These are phyloP conservation scores for Lycia hirtaria DNA, from an alignment of 2,888 invertebrate species.

Conservation along the genomic window DNA sequence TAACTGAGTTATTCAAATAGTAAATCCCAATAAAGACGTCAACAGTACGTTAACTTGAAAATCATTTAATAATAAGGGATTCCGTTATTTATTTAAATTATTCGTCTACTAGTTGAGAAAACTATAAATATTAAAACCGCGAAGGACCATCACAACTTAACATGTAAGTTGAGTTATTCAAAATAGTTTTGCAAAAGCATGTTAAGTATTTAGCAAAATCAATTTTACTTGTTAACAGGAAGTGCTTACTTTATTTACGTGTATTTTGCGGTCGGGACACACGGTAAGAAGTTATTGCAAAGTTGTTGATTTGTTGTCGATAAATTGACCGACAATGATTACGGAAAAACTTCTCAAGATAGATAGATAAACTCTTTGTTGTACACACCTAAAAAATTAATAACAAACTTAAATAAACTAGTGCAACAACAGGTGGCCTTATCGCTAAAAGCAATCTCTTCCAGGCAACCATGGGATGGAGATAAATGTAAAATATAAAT, in stretches of 20 bases:
- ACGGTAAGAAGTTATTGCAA: too few species aligned
- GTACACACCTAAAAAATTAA: too few species aligned
- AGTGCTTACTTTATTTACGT: conserved; percentile 1
- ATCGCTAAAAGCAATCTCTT: too few species aligned
- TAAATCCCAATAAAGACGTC: too few species aligned
- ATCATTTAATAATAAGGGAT: not conserved
- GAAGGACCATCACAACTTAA: not conserved
- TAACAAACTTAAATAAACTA: too few species aligned
- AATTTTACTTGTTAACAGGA: not conserved
- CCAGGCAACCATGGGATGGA: too few species aligned
- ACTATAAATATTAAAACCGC: conserved; percentile 12
- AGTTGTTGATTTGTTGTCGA: not conserved
- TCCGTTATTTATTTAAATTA: not conserved
- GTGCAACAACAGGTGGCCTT: too few species aligned
- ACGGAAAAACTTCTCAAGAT: too few species aligned
- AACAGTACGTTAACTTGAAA: too few species aligned
- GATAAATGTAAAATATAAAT: too few species aligned
- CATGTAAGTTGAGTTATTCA: not conserved
- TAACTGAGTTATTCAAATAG: too few species aligned
- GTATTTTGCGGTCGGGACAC: not conserved
- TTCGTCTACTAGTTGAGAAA: conserved; percentile 5
- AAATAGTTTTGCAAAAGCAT: not conserved
- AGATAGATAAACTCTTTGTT: too few species aligned
- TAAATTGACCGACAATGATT: not conserved
- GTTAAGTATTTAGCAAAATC: conserved; percentile 2